Base-by-base conservation (phyloP, 2,888 invertebrate genomes). In the Sinelater perroti region DNA sequence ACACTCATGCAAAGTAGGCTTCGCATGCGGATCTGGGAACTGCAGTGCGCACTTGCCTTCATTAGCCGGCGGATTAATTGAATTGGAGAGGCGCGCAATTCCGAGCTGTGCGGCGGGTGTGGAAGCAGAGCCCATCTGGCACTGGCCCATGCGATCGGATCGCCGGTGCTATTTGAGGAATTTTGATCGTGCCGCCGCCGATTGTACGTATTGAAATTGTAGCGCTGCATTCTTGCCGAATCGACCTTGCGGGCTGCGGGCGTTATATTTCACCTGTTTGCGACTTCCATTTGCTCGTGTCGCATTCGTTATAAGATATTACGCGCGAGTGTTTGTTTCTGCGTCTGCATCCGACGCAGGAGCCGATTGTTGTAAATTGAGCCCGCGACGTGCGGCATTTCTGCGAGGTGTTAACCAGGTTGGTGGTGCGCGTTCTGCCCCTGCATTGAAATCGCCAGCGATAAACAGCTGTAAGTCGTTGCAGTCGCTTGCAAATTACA, bases 251-350 rank as follows among this genome's bases (percentile, higher is more conserved):
- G 8, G 11, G 16, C 20, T 30, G 5, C 16, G 11, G 11, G 13
- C 13, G 13, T 46, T 13, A 46, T 46, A 46, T 46, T 46, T 46
- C 46, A 46, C 46, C 20, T 26, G 42, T 42, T 31, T 31, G 20
- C 20, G 31, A 46, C 16, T 46, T 46, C 18, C 31, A 31, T 46
- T 33, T 31, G 17, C 20, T 31, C 4, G 31, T 46, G 17, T 21
- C 20, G 10, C 31, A 46, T 46, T 30, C 20, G 31, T 18, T 46
- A 31, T 31, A 11, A 14, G 28, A 18, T 30, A 24, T 26, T 24
- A 46, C 20, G 28, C 5, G 28, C 1, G 24, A 40, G 24, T 40
- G 7, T 35, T 40, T 14, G 13, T 40, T 40, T 40, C 24, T 40
- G 14, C 6, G 8, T 40, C 13, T 6, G 8, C 2, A 40, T 2